These are phyloP conservation scores for Diorhabda carinulata DNA, from an alignment of 1,140 invertebrate species.

Conservation along the genomic window DNA sequence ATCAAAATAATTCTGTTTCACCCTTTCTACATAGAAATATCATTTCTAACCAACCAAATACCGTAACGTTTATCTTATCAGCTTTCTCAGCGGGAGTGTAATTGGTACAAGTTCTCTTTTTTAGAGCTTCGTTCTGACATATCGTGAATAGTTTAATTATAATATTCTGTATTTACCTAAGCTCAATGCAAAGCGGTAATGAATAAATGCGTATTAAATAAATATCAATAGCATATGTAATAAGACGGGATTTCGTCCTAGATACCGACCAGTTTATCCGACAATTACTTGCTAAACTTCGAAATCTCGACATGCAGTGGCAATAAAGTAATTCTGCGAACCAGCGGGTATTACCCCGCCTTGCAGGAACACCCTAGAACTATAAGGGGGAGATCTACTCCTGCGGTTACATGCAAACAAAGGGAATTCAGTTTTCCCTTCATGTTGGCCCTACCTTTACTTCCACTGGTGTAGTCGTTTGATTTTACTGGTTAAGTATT, in stretches of 20 bases:
- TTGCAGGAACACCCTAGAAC: constrained; percentile 7
- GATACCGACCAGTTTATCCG: constrained; percentile 7
- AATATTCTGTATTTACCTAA: no score
- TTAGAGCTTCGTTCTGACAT: no score
- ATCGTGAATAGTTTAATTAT: no score
- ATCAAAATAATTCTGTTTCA: no score
- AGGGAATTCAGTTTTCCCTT: constrained; percentile 7
- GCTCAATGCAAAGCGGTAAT: no score
- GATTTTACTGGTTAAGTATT: background rate
- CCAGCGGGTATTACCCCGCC: constrained; percentile 10
- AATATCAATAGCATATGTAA: no score
- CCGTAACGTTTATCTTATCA: no score
- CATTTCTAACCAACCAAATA: no score
- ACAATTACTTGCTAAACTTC: constrained; percentile 12
- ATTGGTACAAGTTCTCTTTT: no score
- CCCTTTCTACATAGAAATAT: no score
- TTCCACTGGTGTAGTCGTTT: background rate
- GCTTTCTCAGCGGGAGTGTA: no score
- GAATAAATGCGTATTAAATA: no score
- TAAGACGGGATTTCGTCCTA: background rate
- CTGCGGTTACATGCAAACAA: constrained; percentile 21
- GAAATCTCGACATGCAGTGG: constrained; percentile 13
- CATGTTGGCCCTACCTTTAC: constrained; percentile 7
- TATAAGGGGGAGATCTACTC: constrained; percentile 13
- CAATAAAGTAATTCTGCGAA: constrained; percentile 13